A percentile compares a stretch with the other conserved stretches of the same genome.
phyloP scores from a whole-genome alignment of 2,888 invertebrate species.

The Camptogramma bilineatum region DNA sequence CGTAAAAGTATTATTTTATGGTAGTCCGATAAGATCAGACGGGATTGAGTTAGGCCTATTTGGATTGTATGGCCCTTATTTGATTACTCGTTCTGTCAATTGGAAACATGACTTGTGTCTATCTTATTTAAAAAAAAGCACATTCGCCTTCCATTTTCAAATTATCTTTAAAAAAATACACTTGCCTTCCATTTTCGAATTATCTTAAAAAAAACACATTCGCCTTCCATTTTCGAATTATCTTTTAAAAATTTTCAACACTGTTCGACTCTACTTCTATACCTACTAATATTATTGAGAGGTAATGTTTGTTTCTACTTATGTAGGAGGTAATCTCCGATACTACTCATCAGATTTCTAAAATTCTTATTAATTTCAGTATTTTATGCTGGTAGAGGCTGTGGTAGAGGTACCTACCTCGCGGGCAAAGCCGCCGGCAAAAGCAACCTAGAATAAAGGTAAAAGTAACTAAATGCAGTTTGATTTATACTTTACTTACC shows the following conservation, averaged over 20 bases:
- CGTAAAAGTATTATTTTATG: constrained; percentile 72
- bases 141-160: constrained; percentile 3
- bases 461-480: no score
- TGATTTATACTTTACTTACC: no score
- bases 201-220: constrained; percentile 1
- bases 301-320: no score
- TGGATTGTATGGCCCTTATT: constrained; percentile 21
- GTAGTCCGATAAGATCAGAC: constrained; percentile 62
- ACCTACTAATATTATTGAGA: no score
- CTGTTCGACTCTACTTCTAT: no score
- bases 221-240: constrained; percentile 1
- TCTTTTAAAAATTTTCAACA: background rate
- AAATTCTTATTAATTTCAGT: no score
- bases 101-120: constrained; percentile 22
- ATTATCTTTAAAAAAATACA: background rate
- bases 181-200: constrained; percentile 6
- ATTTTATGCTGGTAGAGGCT: no score
- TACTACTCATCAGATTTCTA: no score
- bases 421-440: no score
- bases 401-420: no score
- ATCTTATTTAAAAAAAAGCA: constrained; percentile 9
- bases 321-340: no score
- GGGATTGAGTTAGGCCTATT: constrained; percentile 40
- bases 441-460: no score
- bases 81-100: constrained; percentile 32